Percentiles rank a stretch among this genome's conserved stretches.
Conservation (phyloP, 2,797 vertebrate genomes). For the Leptatherina wallacei region DNA sequence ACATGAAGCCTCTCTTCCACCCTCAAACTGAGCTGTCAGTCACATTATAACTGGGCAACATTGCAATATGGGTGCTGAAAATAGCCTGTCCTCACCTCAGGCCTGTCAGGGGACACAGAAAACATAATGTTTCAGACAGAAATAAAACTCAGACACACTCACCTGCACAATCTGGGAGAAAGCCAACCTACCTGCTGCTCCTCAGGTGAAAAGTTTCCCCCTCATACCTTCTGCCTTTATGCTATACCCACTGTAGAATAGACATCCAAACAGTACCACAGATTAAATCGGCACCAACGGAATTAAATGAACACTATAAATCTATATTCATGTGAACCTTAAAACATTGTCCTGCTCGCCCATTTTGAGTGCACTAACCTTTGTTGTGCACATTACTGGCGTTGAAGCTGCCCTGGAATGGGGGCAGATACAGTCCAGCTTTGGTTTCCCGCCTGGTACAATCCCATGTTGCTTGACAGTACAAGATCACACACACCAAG, state of each 20-base stretch:
- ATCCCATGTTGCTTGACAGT: too few relatives aligned
- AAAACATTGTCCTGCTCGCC: too few relatives aligned
- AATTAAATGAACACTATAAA: too few relatives aligned
- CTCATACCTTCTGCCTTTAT: background rate
- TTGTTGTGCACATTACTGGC: too few relatives aligned
- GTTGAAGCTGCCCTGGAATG: too few relatives aligned
- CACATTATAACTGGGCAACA: slow-evolving; percentile 41
- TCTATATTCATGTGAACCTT: too few relatives aligned
- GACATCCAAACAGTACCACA: background rate
- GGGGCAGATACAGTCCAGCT: too few relatives aligned
- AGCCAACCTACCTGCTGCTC: background rate
- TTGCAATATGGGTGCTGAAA: slow-evolving; percentile 49
- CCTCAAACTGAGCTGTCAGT: slow-evolving; percentile 71
- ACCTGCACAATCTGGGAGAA: slow-evolving; percentile 26
- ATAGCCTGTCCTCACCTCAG: slow-evolving; percentile 60
- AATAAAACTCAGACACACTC: slow-evolving; percentile 19
- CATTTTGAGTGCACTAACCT: too few relatives aligned
- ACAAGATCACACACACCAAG: too few relatives aligned
- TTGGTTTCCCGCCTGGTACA: too few relatives aligned
- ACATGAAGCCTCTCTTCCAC: slow-evolving; percentile 63
- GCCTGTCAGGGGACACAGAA: slow-evolving; percentile 49
- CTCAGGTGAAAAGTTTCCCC: background rate
- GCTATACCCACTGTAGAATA: background rate
- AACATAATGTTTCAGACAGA: slow-evolving; percentile 40
- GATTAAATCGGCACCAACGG: too few relatives aligned